phyloP scores from a whole-genome alignment of 1,140 invertebrate species.

The Chironomus striatipennis region DNA sequence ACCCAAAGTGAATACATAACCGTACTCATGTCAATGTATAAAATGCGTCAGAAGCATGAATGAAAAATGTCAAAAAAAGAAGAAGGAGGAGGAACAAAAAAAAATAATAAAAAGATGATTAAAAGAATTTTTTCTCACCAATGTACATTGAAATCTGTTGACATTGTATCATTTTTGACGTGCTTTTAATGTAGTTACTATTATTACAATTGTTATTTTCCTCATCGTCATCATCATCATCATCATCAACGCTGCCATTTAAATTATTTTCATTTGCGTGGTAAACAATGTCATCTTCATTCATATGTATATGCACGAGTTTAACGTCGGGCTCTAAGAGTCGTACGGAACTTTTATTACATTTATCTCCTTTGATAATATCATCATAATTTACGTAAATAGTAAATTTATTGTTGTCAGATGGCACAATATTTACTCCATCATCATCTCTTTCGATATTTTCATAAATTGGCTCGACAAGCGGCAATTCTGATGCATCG shows the following conservation, averaged over 20 bases:
- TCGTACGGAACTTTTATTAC: constrained; percentile 9
- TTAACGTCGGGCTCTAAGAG: constrained; percentile 19
- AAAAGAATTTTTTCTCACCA: constrained; percentile 24
- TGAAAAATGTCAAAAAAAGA: too few relatives aligned
- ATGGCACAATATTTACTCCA: constrained; percentile 21
- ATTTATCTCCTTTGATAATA: constrained; percentile 28
- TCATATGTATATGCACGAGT: constrained; percentile 30
- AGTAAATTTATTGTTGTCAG: constrained; percentile 29
- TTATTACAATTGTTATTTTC: neutral
- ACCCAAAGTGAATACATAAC: too few relatives aligned
- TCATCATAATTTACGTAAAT: constrained; percentile 26
- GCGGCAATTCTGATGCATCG: constrained; percentile 25
- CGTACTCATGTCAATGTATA: too few relatives aligned
- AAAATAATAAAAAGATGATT: neutral
- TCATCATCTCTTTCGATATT: constrained; percentile 32
- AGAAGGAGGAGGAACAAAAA: too few relatives aligned
- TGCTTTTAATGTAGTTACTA: constrained; percentile 16
- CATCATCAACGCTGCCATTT: neutral
- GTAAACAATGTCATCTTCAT: constrained; percentile 29
- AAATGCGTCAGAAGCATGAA: too few relatives aligned
- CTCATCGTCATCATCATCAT: neutral
- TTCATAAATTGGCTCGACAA: constrained; percentile 33
- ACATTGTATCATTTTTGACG: constrained; percentile 21
- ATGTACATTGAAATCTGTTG: constrained; percentile 25
- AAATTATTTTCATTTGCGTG: neutral